Percentiles rank a stretch among this genome's conserved stretches.
These are phyloP conservation scores for Chloroceryle inda DNA, from an alignment of 2,797 vertebrate species.

Conservation along the genomic window DNA sequence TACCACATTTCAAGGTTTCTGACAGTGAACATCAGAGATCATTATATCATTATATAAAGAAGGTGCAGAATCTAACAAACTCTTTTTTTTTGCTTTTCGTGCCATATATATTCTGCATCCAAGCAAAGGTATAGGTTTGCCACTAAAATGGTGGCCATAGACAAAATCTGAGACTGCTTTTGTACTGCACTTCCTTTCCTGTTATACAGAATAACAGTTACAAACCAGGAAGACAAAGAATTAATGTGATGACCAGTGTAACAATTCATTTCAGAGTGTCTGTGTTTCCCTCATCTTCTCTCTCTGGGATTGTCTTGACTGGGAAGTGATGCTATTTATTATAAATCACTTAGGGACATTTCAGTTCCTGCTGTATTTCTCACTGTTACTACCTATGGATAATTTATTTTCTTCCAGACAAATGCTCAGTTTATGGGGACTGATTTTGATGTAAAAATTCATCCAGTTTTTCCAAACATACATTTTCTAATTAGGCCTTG, in stretches of 20 bases:
- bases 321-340: background rate
- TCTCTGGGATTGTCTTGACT: slow-evolving; percentile 2
- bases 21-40: background rate
- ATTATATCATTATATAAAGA: background rate
- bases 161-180: background rate
- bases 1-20: background rate
- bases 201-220: background rate
- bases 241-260: background rate
- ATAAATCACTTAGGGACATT: slow-evolving; percentile 14
- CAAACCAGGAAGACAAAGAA: slow-evolving; percentile 22
- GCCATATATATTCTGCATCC: background rate
- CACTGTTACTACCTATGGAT: background rate
- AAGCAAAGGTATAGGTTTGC: background rate
- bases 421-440: background rate
- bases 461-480: background rate
- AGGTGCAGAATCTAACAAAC: background rate
- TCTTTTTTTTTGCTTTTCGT: background rate
- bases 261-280: background rate
- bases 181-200: background rate
- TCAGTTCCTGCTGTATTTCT: slow-evolving; percentile 15
- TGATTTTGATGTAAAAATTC: slow-evolving; percentile 3
- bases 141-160: background rate
- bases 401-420: slow-evolving; percentile 4
- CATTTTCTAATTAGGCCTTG: background rate
- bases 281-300: background rate